Percentiles rank a stretch among this genome's conserved stretches.
These are phyloP conservation scores for Tipula unca DNA, from an alignment of 2,888 invertebrate genomes.

Conservation along the genomic window DNA sequence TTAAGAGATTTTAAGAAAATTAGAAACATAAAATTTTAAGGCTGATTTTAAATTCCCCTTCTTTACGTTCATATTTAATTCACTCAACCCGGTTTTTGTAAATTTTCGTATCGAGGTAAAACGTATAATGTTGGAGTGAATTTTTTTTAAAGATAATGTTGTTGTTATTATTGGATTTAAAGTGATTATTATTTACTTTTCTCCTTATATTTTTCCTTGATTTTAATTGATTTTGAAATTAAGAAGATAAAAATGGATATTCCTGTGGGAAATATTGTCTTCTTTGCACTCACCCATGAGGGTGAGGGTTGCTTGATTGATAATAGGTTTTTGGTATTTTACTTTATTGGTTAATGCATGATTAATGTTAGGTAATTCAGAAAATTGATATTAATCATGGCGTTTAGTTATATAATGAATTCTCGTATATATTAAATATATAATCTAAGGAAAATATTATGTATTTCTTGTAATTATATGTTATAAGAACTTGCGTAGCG, in stretches of 20 bases:
- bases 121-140: not conserved
- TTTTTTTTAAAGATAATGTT: not conserved
- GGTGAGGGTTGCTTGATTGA: not conserved
- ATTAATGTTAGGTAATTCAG: not conserved
- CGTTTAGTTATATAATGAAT: not conserved
- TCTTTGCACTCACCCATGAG: not conserved
- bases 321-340: not conserved
- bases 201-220: not conserved
- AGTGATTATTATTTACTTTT: not conserved
- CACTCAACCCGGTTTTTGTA: not conserved
- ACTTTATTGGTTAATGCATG: not conserved
- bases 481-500: too few species aligned
- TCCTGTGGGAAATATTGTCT: not conserved
- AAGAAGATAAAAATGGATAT: not conserved
- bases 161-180: constrained; percentile 8
- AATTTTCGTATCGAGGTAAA: not conserved
- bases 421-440: too few species aligned
- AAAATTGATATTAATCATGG: not conserved
- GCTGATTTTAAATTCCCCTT: not conserved
- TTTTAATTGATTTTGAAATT: constrained; percentile 14
- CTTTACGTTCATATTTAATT: not conserved
- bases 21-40: not conserved
- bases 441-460: too few species aligned
- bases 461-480: too few species aligned
- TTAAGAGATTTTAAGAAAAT: not conserved